Evolutionary conservation across 1,140 invertebrate genomes (phyloP).

Genomic region (Penaeus indicus): DNA sequence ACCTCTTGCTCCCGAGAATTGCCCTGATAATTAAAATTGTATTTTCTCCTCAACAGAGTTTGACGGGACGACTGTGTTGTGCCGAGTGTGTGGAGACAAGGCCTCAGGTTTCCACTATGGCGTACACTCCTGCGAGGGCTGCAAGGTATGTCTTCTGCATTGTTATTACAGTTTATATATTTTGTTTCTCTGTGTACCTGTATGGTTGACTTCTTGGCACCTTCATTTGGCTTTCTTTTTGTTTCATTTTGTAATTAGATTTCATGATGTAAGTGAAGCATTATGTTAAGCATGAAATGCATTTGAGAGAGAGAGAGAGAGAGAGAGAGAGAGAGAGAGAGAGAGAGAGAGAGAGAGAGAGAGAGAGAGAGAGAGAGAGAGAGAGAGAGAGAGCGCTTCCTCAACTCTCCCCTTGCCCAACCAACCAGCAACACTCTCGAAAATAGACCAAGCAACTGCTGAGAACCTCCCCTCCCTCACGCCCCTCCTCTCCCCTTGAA

Average conservation of each 20-base stretch:
- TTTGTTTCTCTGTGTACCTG: not conserved
- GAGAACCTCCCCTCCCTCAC: constrained; percentile 20
- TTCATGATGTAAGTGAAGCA: too few species aligned
- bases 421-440: constrained; percentile 54
- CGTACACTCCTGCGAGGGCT: constrained; percentile 99
- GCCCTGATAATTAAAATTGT: not conserved
- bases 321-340: constrained; percentile 33
- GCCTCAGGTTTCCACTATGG: constrained; percentile 99
- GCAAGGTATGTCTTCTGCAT: constrained; percentile 87
- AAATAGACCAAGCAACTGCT: constrained; percentile 60
- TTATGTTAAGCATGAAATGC: not conserved
- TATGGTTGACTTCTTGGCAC: not conserved
- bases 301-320: not conserved
- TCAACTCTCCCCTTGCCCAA: constrained; percentile 20
- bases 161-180: not conserved
- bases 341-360: constrained; percentile 19
- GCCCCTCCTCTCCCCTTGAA: not conserved
- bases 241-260: not conserved
- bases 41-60: constrained; percentile 88
- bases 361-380: not conserved
- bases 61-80: constrained; percentile 96
- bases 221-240: not conserved
- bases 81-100: constrained; percentile 99
- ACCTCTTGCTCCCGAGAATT: too few species aligned
- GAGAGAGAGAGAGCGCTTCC: too few species aligned